Evolutionary conservation across 2,797 vertebrate genomes (phyloP), one percentile per base, ranked within the genome.

Genomic region (Crocidura indochinensis): DNA sequence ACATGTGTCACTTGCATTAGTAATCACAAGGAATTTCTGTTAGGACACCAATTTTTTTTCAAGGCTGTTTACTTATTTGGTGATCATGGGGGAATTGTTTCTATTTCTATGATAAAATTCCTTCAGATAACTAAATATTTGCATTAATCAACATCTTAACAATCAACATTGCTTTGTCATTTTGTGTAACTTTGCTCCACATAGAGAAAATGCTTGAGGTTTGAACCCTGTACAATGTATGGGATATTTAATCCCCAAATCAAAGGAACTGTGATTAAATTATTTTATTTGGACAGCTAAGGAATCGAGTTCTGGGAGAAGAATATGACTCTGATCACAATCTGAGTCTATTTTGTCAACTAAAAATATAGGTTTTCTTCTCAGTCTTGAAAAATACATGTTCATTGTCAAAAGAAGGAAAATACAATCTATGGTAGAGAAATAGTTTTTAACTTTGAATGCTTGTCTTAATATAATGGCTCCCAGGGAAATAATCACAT

Each of bases 111-210:
- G 46, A 74, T 26, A 79, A 67, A 19, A 29, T 88, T 82, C 56
- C 67, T 80, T 22, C 22, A 74, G 10, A 81, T 81, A 79, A 78
- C 74, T 84, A 77, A 78, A 29, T 60, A 19, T 49, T 24, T 69
- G 51, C 47, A 53, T 90, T 86, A 67, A 71, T 60, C 74, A 73
- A 51, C 29, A 56, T 78, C 74, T 87, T 56, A 77, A 84, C 38
- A 60, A 60, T 60, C 56, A 60, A 20, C 17, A 78, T 38, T 64
- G 46, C 31, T 85, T 84, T 64, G 19, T 8, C 11, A 11, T 75
- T 73, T 78, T 81, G 10, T 0, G 1, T 22, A 86, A 51, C 27
- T 83, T 76, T 85, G 60, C 47, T 67, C 22, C 71, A 62, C 67
- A 17, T 44, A 64, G 10, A 71, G 67, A 10, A 85, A 65, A 15